Conservation (phyloP, 1,140 invertebrate species). For the Anadara kagoshimensis region DNA sequence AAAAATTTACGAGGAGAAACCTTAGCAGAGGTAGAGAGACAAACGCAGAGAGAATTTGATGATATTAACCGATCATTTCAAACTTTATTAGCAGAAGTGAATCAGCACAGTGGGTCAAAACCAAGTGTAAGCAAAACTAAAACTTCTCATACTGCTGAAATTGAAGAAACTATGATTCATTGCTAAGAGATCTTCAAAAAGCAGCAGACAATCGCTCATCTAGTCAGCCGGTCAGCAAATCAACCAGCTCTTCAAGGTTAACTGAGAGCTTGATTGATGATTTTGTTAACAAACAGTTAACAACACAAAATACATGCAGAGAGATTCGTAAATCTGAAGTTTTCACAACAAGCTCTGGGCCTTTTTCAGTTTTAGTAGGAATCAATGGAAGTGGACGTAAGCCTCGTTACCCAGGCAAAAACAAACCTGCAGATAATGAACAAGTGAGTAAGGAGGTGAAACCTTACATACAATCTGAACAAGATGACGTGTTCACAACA, state of each 20-base stretch:
- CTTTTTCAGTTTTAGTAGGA: constrained; percentile 38
- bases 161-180: constrained; percentile 42
- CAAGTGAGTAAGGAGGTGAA: too few relatives aligned
- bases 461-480: too few relatives aligned
- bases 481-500: too few relatives aligned
- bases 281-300: not conserved
- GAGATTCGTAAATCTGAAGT: constrained; percentile 41
- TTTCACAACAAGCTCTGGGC: constrained; percentile 35
- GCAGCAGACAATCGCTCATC: not conserved
- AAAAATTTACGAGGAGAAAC: constrained; percentile 29
- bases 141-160: constrained; percentile 21
- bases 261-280: too few relatives aligned
- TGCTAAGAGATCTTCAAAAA: constrained; percentile 39
- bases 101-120: constrained; percentile 3
- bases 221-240: not conserved
- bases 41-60: constrained; percentile 65
- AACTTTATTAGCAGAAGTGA: constrained; percentile 62
- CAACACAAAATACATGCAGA: constrained; percentile 31
- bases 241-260: not conserved
- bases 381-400: constrained; percentile 24
- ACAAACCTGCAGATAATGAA: not conserved
- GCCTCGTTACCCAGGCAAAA: constrained; percentile 1
- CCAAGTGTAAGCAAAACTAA: constrained; percentile 5
- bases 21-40: constrained; percentile 52
- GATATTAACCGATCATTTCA: constrained; percentile 67